Percentiles rank a stretch among this genome's conserved stretches.
These are phyloP conservation scores for Azorinus chamasolen DNA, from an alignment of 2,888 invertebrate genomes.

Conservation along the genomic window DNA sequence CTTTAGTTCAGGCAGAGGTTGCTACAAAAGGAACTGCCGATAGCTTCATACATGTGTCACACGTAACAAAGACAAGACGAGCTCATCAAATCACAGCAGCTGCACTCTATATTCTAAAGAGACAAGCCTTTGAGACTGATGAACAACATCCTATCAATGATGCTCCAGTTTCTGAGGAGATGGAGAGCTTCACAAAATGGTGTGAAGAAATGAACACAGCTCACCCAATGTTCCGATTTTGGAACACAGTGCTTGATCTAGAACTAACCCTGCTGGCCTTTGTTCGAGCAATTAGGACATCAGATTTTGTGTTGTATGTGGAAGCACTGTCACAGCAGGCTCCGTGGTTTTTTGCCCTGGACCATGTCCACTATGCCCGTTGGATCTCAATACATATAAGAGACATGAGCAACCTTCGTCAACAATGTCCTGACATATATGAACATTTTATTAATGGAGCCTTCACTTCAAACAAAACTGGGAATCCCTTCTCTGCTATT, in stretches of 20 bases:
- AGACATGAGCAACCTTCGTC: slow-evolving; percentile 58
- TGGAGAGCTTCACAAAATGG: no score
- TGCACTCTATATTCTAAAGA: no score
- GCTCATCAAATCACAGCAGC: no score
- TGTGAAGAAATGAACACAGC: no score
- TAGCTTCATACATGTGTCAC: no score
- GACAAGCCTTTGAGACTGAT: no score
- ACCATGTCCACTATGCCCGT: slow-evolving; percentile 58
- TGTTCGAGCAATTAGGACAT: slow-evolving; percentile 23
- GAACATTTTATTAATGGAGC: slow-evolving; percentile 54
- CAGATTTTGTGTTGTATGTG: slow-evolving; percentile 30
- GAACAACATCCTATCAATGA: no score
- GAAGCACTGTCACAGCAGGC: slow-evolving; percentile 16
- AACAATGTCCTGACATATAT: slow-evolving; percentile 51
- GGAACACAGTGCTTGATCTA: slow-evolving; percentile 7
- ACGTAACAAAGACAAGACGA: no score
- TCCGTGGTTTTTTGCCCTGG: slow-evolving; percentile 39
- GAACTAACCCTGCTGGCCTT: slow-evolving; percentile 7
- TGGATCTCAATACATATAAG: slow-evolving; percentile 65
- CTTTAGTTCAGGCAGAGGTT: no score
- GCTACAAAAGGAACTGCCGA: no score
- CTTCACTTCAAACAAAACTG: slow-evolving; percentile 62
- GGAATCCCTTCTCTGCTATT: slow-evolving; percentile 48
- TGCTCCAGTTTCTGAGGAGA: no score
- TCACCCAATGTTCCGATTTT: no score